These are phyloP conservation scores for Crotalus tigris DNA, from an alignment of 2,113 vertebrate genomes.

Conservation along the genomic window DNA sequence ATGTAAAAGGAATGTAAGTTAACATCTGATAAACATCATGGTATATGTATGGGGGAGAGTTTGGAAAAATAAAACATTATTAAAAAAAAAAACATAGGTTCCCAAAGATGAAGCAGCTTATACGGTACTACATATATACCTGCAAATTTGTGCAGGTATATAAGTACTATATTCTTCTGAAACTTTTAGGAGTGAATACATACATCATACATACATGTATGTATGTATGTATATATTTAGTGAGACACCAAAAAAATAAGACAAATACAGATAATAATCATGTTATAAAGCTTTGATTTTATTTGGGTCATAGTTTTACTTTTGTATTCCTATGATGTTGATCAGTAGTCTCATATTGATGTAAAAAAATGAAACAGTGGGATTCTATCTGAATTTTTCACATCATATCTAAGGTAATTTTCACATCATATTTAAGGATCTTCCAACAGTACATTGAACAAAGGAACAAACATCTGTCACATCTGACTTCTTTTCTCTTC, in stretches of 20 bases:
- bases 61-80: no score
- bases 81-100: no score
- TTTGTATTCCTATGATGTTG: conserved; percentile 11
- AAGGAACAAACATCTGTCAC: conserved; percentile 26
- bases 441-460: conserved; percentile 20
- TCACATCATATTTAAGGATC: conserved; percentile 11
- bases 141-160: not conserved
- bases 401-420: conserved; percentile 6
- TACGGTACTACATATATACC: no score
- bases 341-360: conserved; percentile 21
- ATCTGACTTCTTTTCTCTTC: conserved; percentile 21
- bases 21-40: no score
- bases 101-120: not conserved
- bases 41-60: no score
- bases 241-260: not conserved
- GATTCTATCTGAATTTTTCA: conserved; percentile 14
- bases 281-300: not conserved
- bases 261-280: not conserved
- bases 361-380: conserved; percentile 2
- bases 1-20: no score
- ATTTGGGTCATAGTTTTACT: not conserved
- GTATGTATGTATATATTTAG: not conserved
- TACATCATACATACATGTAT: no score
- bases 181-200: not conserved
- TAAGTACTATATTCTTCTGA: not conserved